Percentiles rank a stretch among this genome's conserved stretches.
Evolutionary conservation across 2,113 vertebrate species (phyloP).

Genomic region (Phainopepla nitens): DNA sequence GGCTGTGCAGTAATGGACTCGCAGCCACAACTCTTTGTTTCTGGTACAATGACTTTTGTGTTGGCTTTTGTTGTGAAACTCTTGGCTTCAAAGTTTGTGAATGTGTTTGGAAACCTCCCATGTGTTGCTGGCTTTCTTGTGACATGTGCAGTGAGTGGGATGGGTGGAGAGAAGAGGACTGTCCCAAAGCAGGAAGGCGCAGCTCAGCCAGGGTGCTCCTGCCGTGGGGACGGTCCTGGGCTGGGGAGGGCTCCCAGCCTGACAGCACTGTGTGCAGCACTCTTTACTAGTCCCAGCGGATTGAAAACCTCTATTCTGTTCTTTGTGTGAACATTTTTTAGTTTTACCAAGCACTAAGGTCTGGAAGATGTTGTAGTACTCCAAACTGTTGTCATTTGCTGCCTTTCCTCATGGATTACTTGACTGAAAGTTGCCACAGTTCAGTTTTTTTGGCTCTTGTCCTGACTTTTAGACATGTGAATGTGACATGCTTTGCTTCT

Average conservation of each 20-base stretch:
- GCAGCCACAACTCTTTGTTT: not conserved
- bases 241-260: not conserved
- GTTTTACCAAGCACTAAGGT: not conserved
- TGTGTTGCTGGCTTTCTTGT: not conserved
- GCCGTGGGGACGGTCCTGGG: no score
- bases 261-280: rapidly evolving
- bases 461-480: not conserved
- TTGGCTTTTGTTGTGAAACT: not conserved
- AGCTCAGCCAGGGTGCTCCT: not conserved
- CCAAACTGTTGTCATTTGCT: not conserved
- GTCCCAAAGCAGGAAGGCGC: not conserved
- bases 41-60: not conserved
- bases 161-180: rapidly evolving
- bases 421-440: not conserved
- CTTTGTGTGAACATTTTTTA: not conserved
- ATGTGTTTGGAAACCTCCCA: not conserved
- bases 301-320: not conserved
- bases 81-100: not conserved
- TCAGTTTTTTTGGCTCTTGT: not conserved
- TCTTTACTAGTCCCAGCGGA: not conserved
- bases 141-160: rapidly evolving
- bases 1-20: not conserved
- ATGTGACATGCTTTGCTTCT: not conserved
- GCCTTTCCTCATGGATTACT: not conserved
- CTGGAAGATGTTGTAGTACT: not conserved